These are phyloP conservation scores for Dipodomys stephensi DNA, from an alignment of 2,113 vertebrate species.

Conservation along the genomic window DNA sequence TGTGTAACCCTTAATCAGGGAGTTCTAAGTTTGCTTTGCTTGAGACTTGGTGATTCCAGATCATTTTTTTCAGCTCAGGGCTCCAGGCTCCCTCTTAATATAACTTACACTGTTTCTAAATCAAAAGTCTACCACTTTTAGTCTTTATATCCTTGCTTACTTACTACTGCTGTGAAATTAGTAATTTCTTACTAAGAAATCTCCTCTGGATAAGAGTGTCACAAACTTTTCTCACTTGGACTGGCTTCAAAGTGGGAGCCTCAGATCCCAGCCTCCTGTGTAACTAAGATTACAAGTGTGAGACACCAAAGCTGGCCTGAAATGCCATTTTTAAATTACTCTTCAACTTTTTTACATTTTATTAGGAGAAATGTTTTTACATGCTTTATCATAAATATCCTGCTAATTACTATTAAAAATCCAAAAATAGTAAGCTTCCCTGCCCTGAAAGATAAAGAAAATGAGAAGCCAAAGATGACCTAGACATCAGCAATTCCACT, in stretches of 20 bases:
- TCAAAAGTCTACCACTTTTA: background rate
- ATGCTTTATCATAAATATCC: too few species aligned
- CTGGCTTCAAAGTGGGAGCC: too few species aligned
- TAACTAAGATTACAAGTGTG: too few species aligned
- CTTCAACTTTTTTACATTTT: too few species aligned
- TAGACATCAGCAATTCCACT: background rate
- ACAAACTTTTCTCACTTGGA: too few species aligned
- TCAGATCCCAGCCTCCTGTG: too few species aligned
- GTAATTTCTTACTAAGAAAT: background rate
- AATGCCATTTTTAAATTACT: too few species aligned
- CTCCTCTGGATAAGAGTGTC: too few species aligned
- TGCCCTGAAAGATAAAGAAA: background rate
- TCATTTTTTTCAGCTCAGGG: background rate
- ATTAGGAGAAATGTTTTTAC: too few species aligned
- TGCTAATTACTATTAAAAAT: too few species aligned
- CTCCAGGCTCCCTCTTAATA: background rate
- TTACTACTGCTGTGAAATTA: background rate
- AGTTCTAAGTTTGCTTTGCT: background rate
- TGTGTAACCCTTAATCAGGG: rapidly evolving
- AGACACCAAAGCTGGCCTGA: too few species aligned
- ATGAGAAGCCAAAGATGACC: background rate
- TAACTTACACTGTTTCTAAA: background rate
- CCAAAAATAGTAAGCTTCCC: too few species aligned
- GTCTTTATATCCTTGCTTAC: background rate
- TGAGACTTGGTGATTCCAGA: background rate